Evolutionary conservation across 2,113 vertebrate species (phyloP).

Genomic region (Siniperca knerii): DNA sequence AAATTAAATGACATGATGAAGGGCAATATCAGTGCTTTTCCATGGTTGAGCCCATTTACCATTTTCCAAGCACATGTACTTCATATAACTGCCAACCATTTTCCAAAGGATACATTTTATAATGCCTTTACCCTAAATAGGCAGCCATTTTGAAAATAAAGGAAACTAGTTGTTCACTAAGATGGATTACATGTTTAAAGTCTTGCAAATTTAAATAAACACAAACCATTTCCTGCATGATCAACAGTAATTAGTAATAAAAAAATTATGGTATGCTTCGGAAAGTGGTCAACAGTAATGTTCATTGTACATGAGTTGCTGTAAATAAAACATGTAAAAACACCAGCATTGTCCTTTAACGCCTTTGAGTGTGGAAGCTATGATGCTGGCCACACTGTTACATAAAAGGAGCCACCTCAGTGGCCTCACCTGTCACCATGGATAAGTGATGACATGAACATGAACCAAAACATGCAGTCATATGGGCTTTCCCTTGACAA

Average conservation of each 20-base stretch:
- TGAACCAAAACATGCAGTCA: conserved; percentile 15
- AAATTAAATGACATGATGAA: not conserved
- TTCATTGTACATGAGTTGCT: not conserved
- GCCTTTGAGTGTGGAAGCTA: not conserved
- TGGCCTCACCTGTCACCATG: conserved; percentile 30
- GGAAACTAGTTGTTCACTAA: not conserved
- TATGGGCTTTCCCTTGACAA: not conserved
- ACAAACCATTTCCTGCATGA: not conserved
- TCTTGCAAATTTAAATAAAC: not conserved
- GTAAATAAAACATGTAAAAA: not conserved
- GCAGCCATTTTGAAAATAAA: not conserved
- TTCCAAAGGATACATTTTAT: not conserved
- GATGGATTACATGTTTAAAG: not conserved
- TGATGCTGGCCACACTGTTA: conserved; percentile 28
- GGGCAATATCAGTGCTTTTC: not conserved
- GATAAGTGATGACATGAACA: conserved; percentile 19
- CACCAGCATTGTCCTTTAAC: not conserved
- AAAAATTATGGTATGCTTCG: not conserved
- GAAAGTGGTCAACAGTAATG: not conserved
- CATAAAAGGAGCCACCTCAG: conserved; percentile 24
- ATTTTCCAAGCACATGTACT: not conserved
- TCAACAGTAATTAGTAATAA: not conserved
- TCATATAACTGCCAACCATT: not conserved
- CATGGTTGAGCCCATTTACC: not conserved
- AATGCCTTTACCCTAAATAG: not conserved